These are phyloP conservation scores for Papilio dardanus DNA, from an alignment of 1,140 invertebrate genomes.

Conservation along the genomic window DNA sequence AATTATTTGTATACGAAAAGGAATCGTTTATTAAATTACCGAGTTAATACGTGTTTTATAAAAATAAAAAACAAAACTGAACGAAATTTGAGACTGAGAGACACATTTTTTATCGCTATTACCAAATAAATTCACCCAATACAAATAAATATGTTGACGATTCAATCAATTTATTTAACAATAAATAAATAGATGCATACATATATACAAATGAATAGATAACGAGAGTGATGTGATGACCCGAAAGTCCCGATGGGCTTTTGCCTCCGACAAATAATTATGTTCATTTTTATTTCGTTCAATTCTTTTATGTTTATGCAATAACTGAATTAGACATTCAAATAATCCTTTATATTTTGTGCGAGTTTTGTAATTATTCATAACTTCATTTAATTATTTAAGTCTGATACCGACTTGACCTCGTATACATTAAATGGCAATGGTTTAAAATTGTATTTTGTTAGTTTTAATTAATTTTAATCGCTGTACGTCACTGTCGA, in stretches of 20 bases:
- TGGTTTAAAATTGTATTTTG: neutral
- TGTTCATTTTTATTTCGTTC: no score
- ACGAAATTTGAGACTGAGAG: conserved; percentile 29
- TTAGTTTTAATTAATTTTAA: neutral
- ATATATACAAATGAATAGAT: no score
- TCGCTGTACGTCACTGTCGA: neutral
- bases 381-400: neutral
- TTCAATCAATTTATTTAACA: neutral
- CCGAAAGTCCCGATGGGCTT: no score
- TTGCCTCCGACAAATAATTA: no score
- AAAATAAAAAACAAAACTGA: neutral
- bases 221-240: no score
- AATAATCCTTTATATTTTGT: neutral
- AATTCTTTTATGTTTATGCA: no score
- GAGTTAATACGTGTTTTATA: conserved; percentile 44
- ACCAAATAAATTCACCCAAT: conserved; percentile 23
- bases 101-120: conserved; percentile 14
- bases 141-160: neutral
- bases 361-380: no score
- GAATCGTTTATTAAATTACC: conserved; percentile 61
- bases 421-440: neutral
- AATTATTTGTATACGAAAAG: conserved; percentile 66
- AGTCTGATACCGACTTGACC: no score
- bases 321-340: no score
- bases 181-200: neutral